Conservation (phyloP, 2,888 invertebrate genomes). For the Lobophora halterata region DNA sequence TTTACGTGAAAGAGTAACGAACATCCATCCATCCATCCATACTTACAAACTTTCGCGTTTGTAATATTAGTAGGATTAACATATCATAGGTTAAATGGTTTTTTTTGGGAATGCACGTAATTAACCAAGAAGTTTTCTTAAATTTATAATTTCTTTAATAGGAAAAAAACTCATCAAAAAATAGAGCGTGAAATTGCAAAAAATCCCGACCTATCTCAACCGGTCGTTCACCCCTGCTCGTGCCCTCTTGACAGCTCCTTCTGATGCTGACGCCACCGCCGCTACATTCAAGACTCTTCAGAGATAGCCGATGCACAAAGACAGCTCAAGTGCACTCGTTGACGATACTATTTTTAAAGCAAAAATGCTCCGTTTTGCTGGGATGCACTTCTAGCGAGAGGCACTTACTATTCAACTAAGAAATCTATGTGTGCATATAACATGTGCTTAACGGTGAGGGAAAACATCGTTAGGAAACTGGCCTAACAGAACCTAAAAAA, state of each 20-base stretch:
- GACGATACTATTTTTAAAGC: constrained; percentile 61
- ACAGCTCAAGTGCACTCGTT: constrained; percentile 51
- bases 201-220: constrained; percentile 40
- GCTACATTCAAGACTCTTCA: constrained; percentile 51
- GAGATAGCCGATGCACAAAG: constrained; percentile 63
- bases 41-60: too few relatives aligned
- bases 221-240: constrained; percentile 33
- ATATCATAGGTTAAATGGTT: too few relatives aligned
- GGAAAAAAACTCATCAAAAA: constrained; percentile 3
- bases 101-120: too few relatives aligned
- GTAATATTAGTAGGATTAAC: too few relatives aligned
- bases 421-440: too few relatives aligned
- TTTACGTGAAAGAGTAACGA: too few relatives aligned
- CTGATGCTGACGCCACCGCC: constrained; percentile 37
- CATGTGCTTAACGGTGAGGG: too few relatives aligned
- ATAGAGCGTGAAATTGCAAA: constrained; percentile 2
- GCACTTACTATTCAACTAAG: constrained; percentile 1
- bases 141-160: too few relatives aligned
- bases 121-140: too few relatives aligned
- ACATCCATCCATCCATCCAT: too few relatives aligned
- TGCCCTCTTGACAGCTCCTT: constrained; percentile 39
- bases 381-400: constrained; percentile 41
- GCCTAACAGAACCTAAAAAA: too few relatives aligned
- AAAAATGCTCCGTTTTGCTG: constrained; percentile 50
- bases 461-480: too few relatives aligned